Evolutionary conservation across 2,113 vertebrate species (phyloP).

Genomic region (Phrynocephalus versicolor): DNA sequence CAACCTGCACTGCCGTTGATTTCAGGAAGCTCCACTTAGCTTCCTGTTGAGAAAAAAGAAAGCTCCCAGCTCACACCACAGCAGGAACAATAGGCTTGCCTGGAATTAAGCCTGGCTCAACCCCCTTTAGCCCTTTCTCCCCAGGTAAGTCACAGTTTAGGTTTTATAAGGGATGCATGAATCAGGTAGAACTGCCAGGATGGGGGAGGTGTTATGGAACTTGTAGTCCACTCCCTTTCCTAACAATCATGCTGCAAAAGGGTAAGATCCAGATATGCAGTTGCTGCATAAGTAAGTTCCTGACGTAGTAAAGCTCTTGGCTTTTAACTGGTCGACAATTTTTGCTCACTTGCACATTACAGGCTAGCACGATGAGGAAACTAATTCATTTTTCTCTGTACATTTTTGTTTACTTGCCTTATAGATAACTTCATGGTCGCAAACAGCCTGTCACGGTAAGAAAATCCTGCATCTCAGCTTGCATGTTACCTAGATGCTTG

Average conservation of each 20-base stretch:
- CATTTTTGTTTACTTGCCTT: neutral
- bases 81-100: too few relatives aligned
- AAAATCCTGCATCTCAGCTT: neutral
- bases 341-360: neutral
- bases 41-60: too few relatives aligned
- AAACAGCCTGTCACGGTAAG: constrained; percentile 60
- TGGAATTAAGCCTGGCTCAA: too few relatives aligned
- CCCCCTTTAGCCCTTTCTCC: too few relatives aligned
- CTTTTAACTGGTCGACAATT: neutral
- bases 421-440: constrained; percentile 48
- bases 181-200: neutral
- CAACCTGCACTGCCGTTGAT: too few relatives aligned
- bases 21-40: too few relatives aligned
- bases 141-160: too few relatives aligned
- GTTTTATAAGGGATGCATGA: too few relatives aligned
- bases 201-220: neutral
- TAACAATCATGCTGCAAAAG: too few relatives aligned
- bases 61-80: too few relatives aligned
- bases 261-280: too few relatives aligned
- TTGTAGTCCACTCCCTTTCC: neutral
- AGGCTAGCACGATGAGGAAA: neutral
- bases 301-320: neutral
- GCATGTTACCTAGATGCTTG: neutral
- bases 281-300: too few relatives aligned
- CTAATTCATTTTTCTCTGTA: neutral